Evolutionary conservation across 2,888 invertebrate species (phyloP), one percentile per base, ranked within the genome.

Genomic region (Pammene aurita): DNA sequence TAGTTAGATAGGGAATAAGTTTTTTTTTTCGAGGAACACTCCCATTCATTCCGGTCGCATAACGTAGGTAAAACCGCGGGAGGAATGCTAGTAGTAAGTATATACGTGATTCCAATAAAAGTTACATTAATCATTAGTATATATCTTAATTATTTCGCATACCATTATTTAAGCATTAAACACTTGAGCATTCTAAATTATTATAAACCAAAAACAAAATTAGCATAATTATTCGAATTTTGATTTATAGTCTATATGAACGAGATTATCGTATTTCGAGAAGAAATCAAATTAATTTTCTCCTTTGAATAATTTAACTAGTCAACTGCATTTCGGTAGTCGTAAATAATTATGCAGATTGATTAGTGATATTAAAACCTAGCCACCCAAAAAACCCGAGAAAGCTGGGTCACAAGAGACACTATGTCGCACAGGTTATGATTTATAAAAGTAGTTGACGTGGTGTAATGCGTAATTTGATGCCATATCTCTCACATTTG

Each of bases 321-420:
- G 26, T 14, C 14, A 38, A 38, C 16, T 41, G 48, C 50, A 50
- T 61, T 61, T 61, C 18, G 41, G 26, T 35, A 42, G 14, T 14
- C 54, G 9, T 14, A n/a, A 56, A 56, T 57, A 42, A 63, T 50
- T 68, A 68, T 68, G 68, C 26, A 44, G 52, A 68, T 68, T 58
- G 38, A 57, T 63, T 67, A 18, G 26, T 46, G 18, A 16, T 18
- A 41, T n/a, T 52, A 34, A 52, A 63, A 64, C 38, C 26, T 57
- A 68, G 57, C 44, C 52, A 50, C 7, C 10, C 6, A 58, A 50
- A 60, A 61, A 62, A 18, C 34, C 16, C 18, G 62, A 18, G 57
- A 63, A 57, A 63, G 42, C 35, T 63, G 56, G 48, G 48, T 2
- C 2, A 13, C 26, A 4, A 26, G 26, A 26, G 26, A 26, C 26